These are phyloP conservation scores for Agrotis exclamationis DNA, from an alignment of 2,888 invertebrate genomes.

Conservation along the genomic window DNA sequence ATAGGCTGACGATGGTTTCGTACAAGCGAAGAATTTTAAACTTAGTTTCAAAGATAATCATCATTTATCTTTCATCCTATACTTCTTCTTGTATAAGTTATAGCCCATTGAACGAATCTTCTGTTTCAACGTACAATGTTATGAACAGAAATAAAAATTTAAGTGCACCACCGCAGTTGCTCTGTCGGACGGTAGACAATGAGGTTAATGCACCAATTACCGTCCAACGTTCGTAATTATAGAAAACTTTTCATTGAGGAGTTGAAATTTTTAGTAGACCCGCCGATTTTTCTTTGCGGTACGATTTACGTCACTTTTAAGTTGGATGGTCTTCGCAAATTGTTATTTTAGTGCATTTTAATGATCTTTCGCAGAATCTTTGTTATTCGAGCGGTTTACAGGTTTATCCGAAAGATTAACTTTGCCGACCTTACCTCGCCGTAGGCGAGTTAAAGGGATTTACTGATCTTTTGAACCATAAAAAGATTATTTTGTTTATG, in stretches of 20 bases:
- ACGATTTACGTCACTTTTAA: conserved; percentile 10
- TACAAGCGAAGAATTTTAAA: no score
- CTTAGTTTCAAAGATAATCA: no score
- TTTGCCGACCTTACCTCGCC: neutral
- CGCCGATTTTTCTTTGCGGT: neutral
- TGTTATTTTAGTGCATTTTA: neutral
- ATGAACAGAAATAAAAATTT: conserved; percentile 35
- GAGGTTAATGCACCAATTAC: conserved; percentile 62
- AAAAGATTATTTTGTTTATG: neutral
- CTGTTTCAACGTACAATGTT: conserved; percentile 7
- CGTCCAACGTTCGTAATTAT: conserved; percentile 46
- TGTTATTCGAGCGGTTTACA: neutral
- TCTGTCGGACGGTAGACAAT: conserved; percentile 42
- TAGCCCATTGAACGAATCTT: neutral
- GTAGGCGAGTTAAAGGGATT: neutral
- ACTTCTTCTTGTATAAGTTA: neutral
- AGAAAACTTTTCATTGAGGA: conserved; percentile 46
- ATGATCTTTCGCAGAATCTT: neutral
- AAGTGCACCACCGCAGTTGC: conserved; percentile 24
- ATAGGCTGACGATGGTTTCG: no score
- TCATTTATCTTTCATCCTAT: neutral
- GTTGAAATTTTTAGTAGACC: conserved; percentile 41
- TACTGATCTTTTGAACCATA: neutral
- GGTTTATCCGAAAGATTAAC: neutral
- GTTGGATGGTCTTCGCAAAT: neutral